Evolutionary conservation across 2,888 invertebrate species (phyloP).

Genomic region (Antheraea assamensis): DNA sequence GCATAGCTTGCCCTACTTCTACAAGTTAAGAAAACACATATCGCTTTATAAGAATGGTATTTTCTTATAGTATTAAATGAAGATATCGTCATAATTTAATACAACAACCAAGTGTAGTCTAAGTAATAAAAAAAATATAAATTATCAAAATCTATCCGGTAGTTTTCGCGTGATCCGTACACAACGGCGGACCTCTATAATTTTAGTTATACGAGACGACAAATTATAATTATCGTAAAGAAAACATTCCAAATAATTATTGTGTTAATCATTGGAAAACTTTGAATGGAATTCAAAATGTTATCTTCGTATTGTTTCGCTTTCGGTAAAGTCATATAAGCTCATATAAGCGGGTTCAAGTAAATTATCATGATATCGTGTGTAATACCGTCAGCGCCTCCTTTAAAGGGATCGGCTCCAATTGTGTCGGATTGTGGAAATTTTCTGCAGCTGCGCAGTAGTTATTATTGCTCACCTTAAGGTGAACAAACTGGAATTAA

Average conservation of each 20-base stretch:
- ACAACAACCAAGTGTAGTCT: too few relatives aligned
- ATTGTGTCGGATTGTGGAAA: conserved; percentile 39
- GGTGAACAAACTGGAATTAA: conserved; percentile 24
- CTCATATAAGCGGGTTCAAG: not conserved
- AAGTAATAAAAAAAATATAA: too few relatives aligned
- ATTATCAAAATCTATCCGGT: too few relatives aligned
- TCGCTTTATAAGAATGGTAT: too few relatives aligned
- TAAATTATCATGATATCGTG: conserved; percentile 17
- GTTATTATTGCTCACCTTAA: conserved; percentile 26
- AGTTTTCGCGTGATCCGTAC: too few relatives aligned
- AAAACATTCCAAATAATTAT: not conserved
- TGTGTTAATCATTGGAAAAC: not conserved
- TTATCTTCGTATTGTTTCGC: not conserved
- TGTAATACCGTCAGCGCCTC: conserved; percentile 27
- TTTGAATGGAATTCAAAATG: not conserved
- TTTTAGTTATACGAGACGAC: not conserved
- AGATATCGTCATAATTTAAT: too few relatives aligned
- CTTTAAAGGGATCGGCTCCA: conserved; percentile 32
- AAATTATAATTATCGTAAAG: not conserved
- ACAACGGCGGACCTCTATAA: too few relatives aligned
- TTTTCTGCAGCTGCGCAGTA: conserved; percentile 37
- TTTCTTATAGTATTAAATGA: too few relatives aligned
- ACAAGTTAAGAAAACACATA: too few relatives aligned
- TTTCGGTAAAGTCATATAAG: not conserved
- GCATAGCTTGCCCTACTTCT: too few relatives aligned